These are phyloP conservation scores for Tromatobia lineatoria DNA, from an alignment of 2,888 invertebrate genomes.

Conservation along the genomic window DNA sequence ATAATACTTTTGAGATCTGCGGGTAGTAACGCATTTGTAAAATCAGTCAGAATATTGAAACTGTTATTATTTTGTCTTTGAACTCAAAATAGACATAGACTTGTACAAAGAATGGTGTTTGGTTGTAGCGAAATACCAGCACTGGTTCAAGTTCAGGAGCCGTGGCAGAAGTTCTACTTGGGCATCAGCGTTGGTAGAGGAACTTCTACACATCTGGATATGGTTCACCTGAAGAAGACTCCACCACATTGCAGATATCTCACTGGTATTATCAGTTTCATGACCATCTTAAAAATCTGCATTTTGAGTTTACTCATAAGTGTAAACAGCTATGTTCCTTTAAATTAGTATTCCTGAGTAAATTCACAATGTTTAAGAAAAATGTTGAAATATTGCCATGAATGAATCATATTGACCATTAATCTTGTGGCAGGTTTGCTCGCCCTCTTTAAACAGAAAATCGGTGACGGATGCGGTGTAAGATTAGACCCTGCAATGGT, in stretches of 20 bases:
- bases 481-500: conserved; percentile 89
- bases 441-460: conserved; percentile 96
- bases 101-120: background rate
- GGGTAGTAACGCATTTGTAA: too few species aligned
- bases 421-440: conserved; percentile 87
- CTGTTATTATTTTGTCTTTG: too few species aligned
- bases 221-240: conserved; percentile 93
- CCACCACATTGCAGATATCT: conserved; percentile 94
- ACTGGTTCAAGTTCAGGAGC: conserved; percentile 94
- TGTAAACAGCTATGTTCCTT: background rate
- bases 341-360: too few species aligned
- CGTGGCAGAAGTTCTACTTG: conserved; percentile 92
- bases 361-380: background rate
- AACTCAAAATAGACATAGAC: too few species aligned
- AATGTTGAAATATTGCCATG: background rate
- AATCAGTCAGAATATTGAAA: too few species aligned
- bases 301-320: background rate
- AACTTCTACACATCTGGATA: conserved; percentile 94
- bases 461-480: conserved; percentile 86
- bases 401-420: background rate
- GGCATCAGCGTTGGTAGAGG: conserved; percentile 93
- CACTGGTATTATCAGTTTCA: conserved; percentile 86
- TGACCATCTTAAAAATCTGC: background rate
- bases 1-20: too few species aligned
- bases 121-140: conserved; percentile 90